Evolutionary conservation across 1,140 invertebrate species (phyloP).

Genomic region (Magallana gigas): DNA sequence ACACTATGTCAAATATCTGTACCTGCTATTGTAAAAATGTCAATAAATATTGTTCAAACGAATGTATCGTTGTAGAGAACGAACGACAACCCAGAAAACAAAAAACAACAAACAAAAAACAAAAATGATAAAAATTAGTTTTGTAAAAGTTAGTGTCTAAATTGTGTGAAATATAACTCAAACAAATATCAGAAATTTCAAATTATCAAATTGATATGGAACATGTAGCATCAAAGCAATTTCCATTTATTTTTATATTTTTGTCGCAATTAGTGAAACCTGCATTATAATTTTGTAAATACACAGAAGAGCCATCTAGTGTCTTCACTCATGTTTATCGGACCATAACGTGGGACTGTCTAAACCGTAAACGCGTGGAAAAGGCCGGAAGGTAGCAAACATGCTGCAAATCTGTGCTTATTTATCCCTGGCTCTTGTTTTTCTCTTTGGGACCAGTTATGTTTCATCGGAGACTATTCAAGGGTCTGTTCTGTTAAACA

Average conservation of each 20-base stretch:
- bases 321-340: constrained; percentile 28
- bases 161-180: background rate
- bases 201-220: background rate
- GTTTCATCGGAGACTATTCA: constrained; percentile 17
- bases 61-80: too few relatives aligned
- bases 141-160: background rate
- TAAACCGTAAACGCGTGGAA: background rate
- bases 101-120: too few relatives aligned
- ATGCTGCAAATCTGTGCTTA: constrained; percentile 2
- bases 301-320: background rate
- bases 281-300: constrained; percentile 18
- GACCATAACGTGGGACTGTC: background rate
- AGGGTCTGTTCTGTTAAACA: constrained; percentile 19
- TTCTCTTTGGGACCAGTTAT: background rate
- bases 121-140: too few relatives aligned
- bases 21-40: too few relatives aligned
- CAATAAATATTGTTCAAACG: too few relatives aligned
- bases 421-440: background rate
- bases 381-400: constrained; percentile 2
- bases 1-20: too few relatives aligned
- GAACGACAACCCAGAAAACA: too few relatives aligned
- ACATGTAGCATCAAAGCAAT: background rate
- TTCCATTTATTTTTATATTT: background rate
- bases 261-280: background rate
- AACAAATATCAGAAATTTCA: background rate